Conservation (phyloP, 2,797 vertebrate genomes). For the Anguilla pacifica region DNA sequence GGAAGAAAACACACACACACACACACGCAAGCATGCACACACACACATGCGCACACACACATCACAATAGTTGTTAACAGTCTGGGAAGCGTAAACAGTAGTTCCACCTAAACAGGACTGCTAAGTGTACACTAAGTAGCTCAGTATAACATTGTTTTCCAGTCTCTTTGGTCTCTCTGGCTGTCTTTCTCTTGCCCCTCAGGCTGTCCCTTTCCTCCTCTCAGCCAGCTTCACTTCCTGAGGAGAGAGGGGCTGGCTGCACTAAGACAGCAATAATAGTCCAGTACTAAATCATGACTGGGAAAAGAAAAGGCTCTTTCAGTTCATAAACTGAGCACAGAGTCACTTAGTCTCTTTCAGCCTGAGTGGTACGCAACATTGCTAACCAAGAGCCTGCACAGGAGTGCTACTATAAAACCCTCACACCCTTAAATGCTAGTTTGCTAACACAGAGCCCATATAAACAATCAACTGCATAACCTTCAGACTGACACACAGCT, state of each 20-base stretch:
- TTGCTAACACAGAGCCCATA: not conserved
- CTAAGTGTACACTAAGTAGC: too few relatives aligned
- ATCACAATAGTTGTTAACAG: not conserved
- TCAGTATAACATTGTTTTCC: too few relatives aligned
- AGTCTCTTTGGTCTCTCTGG: too few relatives aligned
- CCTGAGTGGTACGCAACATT: too few relatives aligned
- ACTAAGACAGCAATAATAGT: constrained; percentile 67
- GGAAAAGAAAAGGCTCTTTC: constrained; percentile 39
- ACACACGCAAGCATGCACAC: not conserved
- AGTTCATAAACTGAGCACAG: not conserved
- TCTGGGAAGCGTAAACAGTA: too few relatives aligned
- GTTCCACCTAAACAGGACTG: too few relatives aligned
- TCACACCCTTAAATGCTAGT: not conserved
- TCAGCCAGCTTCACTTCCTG: constrained; percentile 32
- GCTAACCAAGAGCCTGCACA: not conserved
- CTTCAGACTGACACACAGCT: not conserved
- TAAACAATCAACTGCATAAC: not conserved
- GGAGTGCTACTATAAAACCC: not conserved
- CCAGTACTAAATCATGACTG: constrained; percentile 48
- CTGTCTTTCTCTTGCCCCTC: too few relatives aligned
- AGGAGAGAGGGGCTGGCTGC: constrained; percentile 43
- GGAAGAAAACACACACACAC: not conserved
- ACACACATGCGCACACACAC: not conserved
- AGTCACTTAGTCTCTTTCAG: too few relatives aligned
- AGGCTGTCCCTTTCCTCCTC: constrained; percentile 23